Evolutionary conservation across 2,888 invertebrate genomes (phyloP), one percentile per base, ranked within the genome.

Genomic region (Julus scanicus): DNA sequence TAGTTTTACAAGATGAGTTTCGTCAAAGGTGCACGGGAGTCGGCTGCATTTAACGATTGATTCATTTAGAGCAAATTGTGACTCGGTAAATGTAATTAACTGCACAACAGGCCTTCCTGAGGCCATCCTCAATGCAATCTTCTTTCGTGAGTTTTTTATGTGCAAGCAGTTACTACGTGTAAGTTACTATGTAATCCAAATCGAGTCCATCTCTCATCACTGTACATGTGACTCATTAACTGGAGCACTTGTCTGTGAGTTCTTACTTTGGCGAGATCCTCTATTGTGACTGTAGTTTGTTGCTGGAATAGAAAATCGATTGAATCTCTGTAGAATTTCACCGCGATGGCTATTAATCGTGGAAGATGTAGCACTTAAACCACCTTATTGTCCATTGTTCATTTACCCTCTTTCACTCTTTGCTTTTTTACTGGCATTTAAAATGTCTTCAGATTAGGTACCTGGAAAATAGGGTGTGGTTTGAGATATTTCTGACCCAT

Each of bases 11-110:
- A 71, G 71, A 71, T 29, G 71, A 71, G n/a, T 29, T 71, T 71
- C 29, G 20, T 71, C 71, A 9, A 9, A 29, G 29, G 20, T 71
- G 71, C 71, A 71, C 71, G 5, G 71, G 71, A 71, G 71, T 71
- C 71, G 29, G 20, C 71, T 71, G 20, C 71, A n/a, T 71, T 20
- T 29, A 71, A 71, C 71, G 71, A 71, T 71, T 71, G 71, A 71
- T 71, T 71, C 71, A 71, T 71, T 71, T 71, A 71, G 71, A 71
- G 29, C 71, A 71, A 71, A 71, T 71, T 71, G 71, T 71, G 71
- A 71, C 71, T 71, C 71, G 29, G 71, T 71, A 71, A 71, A 71
- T 71, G 71, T 71, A 71, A 71, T 71, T 71, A 71, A 71, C 71
- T 71, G 71, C 71, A 71, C 71, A 71, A 20, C 71, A 5, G 71